Conservation (phyloP, 2,113 vertebrate genomes). For the Urocynchramus pylzowi region DNA sequence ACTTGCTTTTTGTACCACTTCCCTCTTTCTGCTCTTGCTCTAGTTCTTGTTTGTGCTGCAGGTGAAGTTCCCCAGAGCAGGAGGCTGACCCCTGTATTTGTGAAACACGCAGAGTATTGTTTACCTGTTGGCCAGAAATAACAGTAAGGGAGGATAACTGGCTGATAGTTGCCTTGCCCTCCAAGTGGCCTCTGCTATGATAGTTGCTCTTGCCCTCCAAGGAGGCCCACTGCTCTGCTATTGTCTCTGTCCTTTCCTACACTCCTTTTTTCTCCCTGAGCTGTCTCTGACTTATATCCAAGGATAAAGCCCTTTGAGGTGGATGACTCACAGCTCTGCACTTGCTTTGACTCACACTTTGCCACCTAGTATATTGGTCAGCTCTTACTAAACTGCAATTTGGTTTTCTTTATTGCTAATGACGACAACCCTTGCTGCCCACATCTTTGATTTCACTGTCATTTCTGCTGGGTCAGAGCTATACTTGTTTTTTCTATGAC, state of each 20-base stretch:
- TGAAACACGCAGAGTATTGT: background rate
- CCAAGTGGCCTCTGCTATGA: background rate
- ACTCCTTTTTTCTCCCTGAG: background rate
- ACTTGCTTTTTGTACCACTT: background rate
- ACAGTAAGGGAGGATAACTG: background rate
- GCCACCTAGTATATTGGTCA: constrained; percentile 12
- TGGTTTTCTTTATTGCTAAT: background rate
- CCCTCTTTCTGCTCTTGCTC: background rate
- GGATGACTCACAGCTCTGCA: constrained; percentile 4
- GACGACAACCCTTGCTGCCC: background rate
- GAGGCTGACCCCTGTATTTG: background rate
- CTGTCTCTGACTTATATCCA: constrained; percentile 18
- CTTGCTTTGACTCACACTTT: constrained; percentile 38
- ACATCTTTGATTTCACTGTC: background rate
- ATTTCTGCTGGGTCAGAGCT: background rate
- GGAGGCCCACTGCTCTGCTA: background rate
- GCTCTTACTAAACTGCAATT: background rate
- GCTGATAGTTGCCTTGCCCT: background rate
- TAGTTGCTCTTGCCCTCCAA: no score
- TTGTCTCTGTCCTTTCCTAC: background rate
- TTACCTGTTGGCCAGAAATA: background rate
- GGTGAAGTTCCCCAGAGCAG: background rate
- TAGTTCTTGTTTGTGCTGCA: background rate
- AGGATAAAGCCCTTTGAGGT: constrained; percentile 27
- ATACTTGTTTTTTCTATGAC: background rate